Conservation (phyloP, 2,888 invertebrate species). For the Candidula unifasciata region DNA sequence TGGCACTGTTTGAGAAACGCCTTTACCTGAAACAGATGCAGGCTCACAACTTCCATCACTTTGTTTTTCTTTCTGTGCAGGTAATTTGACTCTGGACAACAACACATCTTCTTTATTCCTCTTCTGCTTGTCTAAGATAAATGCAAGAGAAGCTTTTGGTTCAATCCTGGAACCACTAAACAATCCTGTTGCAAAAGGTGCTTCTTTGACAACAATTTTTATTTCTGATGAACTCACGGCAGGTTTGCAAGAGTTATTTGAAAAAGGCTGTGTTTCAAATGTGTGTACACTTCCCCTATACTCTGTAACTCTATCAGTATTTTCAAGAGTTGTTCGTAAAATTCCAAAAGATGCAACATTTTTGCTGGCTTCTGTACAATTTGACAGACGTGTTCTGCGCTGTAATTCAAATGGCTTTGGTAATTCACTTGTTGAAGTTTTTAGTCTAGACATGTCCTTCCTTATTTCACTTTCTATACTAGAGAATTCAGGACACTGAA, state of each 20-base stretch:
- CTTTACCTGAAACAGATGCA: not conserved
- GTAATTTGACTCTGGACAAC: not conserved
- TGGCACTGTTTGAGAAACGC: not conserved
- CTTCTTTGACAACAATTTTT: slow-evolving; percentile 10
- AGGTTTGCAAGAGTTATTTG: slow-evolving; percentile 6
- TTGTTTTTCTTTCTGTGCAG: not conserved
- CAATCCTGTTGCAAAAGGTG: slow-evolving; percentile 35
- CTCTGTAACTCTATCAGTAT: slow-evolving; percentile 3
- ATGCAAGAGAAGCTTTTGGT: not conserved
- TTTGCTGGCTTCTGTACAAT: not conserved
- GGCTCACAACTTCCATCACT: not conserved
- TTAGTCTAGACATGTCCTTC: not conserved
- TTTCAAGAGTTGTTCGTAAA: slow-evolving; percentile 38
- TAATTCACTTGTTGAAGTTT: not conserved
- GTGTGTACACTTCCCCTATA: not conserved
- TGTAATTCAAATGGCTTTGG: not conserved
- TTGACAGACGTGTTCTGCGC: not conserved
- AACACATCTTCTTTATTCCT: not conserved
- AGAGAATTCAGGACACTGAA: not conserved
- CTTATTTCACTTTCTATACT: not conserved
- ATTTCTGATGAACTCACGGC: not conserved
- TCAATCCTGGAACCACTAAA: slow-evolving; percentile 47
- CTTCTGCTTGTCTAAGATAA: not conserved
- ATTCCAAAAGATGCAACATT: slow-evolving; percentile 10
- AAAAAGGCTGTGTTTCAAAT: not conserved